phyloP scores from a whole-genome alignment of 1,140 invertebrate species.

The Phortica variegata region DNA sequence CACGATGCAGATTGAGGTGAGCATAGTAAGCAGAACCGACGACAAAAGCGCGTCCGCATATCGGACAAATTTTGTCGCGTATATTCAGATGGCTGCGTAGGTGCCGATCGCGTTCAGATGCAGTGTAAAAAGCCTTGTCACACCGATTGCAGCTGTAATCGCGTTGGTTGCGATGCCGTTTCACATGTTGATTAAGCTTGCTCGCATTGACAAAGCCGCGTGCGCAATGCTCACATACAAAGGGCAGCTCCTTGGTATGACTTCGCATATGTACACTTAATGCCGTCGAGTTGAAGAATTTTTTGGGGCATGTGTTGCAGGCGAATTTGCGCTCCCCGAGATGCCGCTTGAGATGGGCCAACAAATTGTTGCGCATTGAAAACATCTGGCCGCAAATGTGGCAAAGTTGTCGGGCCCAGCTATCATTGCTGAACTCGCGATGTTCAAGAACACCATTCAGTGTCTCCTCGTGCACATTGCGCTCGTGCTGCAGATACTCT shows the following conservation, averaged over 20 bases:
- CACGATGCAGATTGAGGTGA: slow-evolving; percentile 64
- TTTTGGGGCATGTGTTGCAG: slow-evolving; percentile 41
- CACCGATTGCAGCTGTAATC: slow-evolving; percentile 71
- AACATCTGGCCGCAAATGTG: slow-evolving; percentile 49
- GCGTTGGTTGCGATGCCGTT: slow-evolving; percentile 70
- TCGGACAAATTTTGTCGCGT: slow-evolving; percentile 54
- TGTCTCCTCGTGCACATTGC: slow-evolving; percentile 30
- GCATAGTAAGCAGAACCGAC: slow-evolving; percentile 61
- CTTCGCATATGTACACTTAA: slow-evolving; percentile 37
- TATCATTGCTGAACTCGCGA: slow-evolving; percentile 2
- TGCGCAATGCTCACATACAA: slow-evolving; percentile 43
- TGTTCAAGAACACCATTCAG: slow-evolving; percentile 6
- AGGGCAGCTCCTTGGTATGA: slow-evolving; percentile 48
- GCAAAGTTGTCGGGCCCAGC: slow-evolving; percentile 36
- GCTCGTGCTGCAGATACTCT: slow-evolving; percentile 29
- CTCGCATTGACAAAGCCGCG: slow-evolving; percentile 56
- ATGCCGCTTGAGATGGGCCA: slow-evolving; percentile 39
- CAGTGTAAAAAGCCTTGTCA: slow-evolving; percentile 64
- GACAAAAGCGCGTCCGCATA: slow-evolving; percentile 66
- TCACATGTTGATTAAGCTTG: slow-evolving; percentile 60
- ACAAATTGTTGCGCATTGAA: slow-evolving; percentile 32
- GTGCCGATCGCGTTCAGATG: slow-evolving; percentile 39
- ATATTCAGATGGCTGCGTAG: slow-evolving; percentile 41
- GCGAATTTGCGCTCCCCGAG: slow-evolving; percentile 24
- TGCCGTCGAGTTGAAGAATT: slow-evolving; percentile 40